Evolutionary conservation across 2,113 vertebrate species (phyloP), one percentile per base, ranked within the genome.

Genomic region (Arizona elegans): DNA sequence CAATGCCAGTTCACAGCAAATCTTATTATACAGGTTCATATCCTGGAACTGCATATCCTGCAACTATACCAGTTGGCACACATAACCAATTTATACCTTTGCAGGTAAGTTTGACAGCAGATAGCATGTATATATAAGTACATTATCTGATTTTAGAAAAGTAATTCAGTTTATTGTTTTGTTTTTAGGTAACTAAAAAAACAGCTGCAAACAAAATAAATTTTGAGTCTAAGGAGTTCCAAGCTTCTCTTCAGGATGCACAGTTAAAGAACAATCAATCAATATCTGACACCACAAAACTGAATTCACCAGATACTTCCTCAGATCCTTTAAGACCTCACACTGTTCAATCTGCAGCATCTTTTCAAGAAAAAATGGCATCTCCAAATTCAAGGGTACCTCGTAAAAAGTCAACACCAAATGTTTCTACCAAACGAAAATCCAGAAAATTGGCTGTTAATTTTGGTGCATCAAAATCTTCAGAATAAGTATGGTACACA

Each of bases 31-130:
- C 98, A 12, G 97, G 98, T 88, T 96, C 98, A 6, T 99, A 98
- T 92, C 97, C 98, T 3, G 98, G 98, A 21, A 96, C 95, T 9
- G 85, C 97, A 58, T 97, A 96, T 8, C 94, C 98, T 90, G 94
- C 97, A 85, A 53, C 97, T 1, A 5, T 98, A 62, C 97, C 98
- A 81, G 96, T 98, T 53, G 98, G 98, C 89, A 97, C 98, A 65
- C 99, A 99, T 97, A 99, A 98, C 97, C 99, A 99, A 96, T 99
- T 99, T 96, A 98, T 99, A 96, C 99, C 99, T 50, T 95, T 99
- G 53, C 99, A 99, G 98, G 99, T 99, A 95, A 98, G 96, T 52
- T 9, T 47, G 9, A 53, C 70, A 92, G 24, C n/a, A 62, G 3
- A 15, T 9, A 19, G 21, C 53, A 24, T 10, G 47, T 47, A 54